A percentile compares a stretch with the other conserved stretches of the same genome.
phyloP scores from a whole-genome alignment of 2,113 vertebrate genomes.

The Azemiops feae region DNA sequence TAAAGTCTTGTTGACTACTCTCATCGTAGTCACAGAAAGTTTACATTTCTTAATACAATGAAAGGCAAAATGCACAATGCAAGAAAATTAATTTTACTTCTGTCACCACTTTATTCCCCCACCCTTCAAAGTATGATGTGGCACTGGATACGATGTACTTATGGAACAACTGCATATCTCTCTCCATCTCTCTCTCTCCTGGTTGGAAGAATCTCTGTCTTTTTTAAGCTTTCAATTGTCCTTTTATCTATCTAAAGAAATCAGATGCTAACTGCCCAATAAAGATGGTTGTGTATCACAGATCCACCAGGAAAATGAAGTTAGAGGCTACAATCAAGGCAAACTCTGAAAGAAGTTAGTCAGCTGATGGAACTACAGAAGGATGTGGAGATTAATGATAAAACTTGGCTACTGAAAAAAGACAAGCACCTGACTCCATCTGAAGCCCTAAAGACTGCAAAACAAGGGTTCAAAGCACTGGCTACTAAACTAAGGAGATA shows the following conservation, averaged over 20 bases:
- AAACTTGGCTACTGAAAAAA: too few relatives aligned
- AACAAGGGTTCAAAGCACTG: too few relatives aligned
- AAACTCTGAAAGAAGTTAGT: too few relatives aligned
- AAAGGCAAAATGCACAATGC: neutral
- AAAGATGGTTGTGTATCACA: neutral
- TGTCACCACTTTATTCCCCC: neutral
- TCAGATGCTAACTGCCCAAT: neutral
- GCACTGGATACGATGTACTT: too few relatives aligned
- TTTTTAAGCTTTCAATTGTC: neutral
- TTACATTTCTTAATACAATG: neutral
- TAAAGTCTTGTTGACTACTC: neutral
- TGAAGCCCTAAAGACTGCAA: too few relatives aligned
- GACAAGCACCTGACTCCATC: too few relatives aligned
- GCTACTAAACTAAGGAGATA: too few relatives aligned
- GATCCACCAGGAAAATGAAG: neutral
- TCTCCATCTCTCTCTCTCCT: neutral
- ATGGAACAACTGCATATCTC: neutral
- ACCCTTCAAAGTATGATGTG: neutral
- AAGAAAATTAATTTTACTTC: neutral
- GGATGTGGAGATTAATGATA: too few relatives aligned
- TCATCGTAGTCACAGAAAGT: neutral
- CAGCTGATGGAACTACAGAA: too few relatives aligned
- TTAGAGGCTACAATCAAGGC: too few relatives aligned
- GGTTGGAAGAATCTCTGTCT: neutral
- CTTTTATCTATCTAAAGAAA: neutral